These are phyloP conservation scores for Lerema accius DNA, from an alignment of 1,140 invertebrate species.

Conservation along the genomic window DNA sequence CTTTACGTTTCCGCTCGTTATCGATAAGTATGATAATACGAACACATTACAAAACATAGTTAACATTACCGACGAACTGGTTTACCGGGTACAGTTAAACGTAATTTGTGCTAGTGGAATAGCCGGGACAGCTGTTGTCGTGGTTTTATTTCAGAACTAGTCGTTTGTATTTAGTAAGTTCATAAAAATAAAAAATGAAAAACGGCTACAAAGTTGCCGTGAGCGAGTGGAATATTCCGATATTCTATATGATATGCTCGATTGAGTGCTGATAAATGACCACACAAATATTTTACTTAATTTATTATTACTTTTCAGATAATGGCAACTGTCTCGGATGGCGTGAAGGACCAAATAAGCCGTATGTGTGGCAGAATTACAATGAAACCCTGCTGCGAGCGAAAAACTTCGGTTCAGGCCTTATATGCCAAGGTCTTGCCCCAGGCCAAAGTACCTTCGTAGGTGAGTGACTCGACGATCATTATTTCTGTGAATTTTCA, in stretches of 20 bases:
- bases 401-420: slow-evolving; percentile 95
- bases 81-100: slow-evolving; percentile 64
- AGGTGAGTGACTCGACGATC: slow-evolving; percentile 71
- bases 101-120: slow-evolving; percentile 63
- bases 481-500: slow-evolving; percentile 23
- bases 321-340: slow-evolving; percentile 97
- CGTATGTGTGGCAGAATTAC: slow-evolving; percentile 96
- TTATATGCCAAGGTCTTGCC: slow-evolving; percentile 90
- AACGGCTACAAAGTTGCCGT: slow-evolving; percentile 36
- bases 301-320: slow-evolving; percentile 83
- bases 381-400: slow-evolving; percentile 95
- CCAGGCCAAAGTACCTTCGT: slow-evolving; percentile 91
- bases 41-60: slow-evolving; percentile 62
- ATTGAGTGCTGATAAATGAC: slow-evolving; percentile 48
- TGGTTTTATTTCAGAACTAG: slow-evolving; percentile 41
- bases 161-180: slow-evolving; percentile 34
- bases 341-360: slow-evolving; percentile 91
- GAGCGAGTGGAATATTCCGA: slow-evolving; percentile 54
- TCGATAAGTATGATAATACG: slow-evolving; percentile 67
- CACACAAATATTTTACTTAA: slow-evolving; percentile 37
- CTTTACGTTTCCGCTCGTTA: slow-evolving; percentile 66
- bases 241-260: slow-evolving; percentile 34
- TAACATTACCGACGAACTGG: slow-evolving; percentile 60
- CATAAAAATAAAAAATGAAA: slow-evolving; percentile 45
- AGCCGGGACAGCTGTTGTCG: slow-evolving; percentile 43